These are phyloP conservation scores for Leptinotarsa peninsularis DNA, from an alignment of 2,888 invertebrate genomes.

Conservation along the genomic window DNA sequence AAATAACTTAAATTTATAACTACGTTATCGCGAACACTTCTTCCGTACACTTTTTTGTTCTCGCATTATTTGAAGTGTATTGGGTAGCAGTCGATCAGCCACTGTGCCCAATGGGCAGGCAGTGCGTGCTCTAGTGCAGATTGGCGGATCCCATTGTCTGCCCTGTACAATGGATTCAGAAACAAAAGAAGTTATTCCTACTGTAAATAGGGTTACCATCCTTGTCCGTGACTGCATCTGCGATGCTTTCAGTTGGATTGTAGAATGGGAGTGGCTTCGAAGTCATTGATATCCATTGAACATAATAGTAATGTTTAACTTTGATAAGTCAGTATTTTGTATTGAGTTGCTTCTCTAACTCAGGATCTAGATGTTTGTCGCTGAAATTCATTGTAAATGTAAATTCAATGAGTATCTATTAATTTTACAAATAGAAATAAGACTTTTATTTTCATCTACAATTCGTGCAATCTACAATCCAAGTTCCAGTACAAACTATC, in stretches of 20 bases:
- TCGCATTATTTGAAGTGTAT: conserved; percentile 22
- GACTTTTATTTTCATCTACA: too few species aligned
- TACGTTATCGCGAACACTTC: conserved; percentile 22
- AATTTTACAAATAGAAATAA: too few species aligned
- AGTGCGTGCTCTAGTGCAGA: conserved; percentile 44
- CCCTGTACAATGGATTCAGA: conserved; percentile 33
- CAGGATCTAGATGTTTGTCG: too few species aligned
- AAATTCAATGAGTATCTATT: too few species aligned
- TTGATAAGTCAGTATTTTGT: too few species aligned
- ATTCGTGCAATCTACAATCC: too few species aligned
- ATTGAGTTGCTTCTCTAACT: too few species aligned
- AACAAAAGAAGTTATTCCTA: conserved; percentile 47
- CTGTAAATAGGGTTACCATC: conserved; percentile 28
- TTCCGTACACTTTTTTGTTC: conserved; percentile 32
- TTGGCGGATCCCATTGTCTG: conserved; percentile 32
- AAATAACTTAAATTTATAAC: conserved; percentile 28
- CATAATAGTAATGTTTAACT: too few species aligned
- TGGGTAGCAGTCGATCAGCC: conserved; percentile 19
- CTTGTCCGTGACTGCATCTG: conserved; percentile 16
- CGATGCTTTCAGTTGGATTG: conserved; percentile 16
- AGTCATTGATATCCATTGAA: not conserved
- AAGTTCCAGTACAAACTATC: too few species aligned
- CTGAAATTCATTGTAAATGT: not conserved
- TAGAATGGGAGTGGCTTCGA: conserved; percentile 10
- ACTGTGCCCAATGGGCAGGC: conserved; percentile 26